phyloP scores from a whole-genome alignment of 2,888 invertebrate genomes.

The Agrochola lychnidis region DNA sequence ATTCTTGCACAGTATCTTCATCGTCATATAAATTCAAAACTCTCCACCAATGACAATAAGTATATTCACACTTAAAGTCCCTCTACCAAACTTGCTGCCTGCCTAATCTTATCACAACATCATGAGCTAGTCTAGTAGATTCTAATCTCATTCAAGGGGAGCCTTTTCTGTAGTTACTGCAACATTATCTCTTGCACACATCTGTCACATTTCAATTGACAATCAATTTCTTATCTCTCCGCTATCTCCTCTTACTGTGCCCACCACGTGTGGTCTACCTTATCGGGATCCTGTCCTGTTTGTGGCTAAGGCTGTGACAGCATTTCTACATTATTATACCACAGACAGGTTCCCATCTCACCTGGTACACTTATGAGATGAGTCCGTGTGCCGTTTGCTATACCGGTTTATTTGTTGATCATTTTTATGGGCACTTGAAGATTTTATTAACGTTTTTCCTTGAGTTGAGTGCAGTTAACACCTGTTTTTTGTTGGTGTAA shows the following conservation, averaged over 20 bases:
- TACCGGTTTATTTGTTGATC: constrained; percentile 64
- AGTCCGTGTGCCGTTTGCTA: constrained; percentile 61
- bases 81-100: not conserved
- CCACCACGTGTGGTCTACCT: constrained; percentile 41
- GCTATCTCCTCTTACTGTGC: not conserved
- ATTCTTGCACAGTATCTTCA: not conserved
- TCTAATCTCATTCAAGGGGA: not conserved
- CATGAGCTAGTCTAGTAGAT: constrained; percentile 8
- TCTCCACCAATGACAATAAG: not conserved
- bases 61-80: not conserved
- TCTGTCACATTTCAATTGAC: constrained; percentile 11
- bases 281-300: constrained; percentile 54
- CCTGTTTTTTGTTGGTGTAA: constrained; percentile 26
- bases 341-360: constrained; percentile 65
- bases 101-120: not conserved
- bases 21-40: not conserved
- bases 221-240: constrained; percentile 5
- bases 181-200: not conserved
- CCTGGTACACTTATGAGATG: constrained; percentile 67
- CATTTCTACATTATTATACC: constrained; percentile 68
- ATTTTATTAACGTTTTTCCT: constrained; percentile 56
- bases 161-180: not conserved
- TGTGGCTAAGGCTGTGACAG: constrained; percentile 54
- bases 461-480: constrained; percentile 32
- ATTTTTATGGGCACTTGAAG: constrained; percentile 57